Conservation (phyloP, 2,113 vertebrate genomes). For the Protobothrops mucrosquamatus region DNA sequence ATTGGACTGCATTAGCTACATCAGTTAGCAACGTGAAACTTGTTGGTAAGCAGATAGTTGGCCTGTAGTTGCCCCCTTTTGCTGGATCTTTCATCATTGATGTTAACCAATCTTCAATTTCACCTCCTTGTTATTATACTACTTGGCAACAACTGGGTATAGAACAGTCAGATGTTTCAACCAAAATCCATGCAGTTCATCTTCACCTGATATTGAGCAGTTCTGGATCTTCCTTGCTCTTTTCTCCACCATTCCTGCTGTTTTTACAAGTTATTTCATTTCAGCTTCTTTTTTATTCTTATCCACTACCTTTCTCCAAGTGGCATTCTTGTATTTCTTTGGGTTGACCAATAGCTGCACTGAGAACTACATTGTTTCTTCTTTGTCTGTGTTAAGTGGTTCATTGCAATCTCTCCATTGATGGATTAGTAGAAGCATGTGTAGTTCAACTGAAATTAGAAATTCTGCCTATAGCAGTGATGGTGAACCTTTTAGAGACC, state of each 20-base stretch:
- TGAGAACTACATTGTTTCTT: not conserved
- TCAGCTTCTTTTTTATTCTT: not conserved
- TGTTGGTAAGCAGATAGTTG: not conserved
- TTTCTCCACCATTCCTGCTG: not conserved
- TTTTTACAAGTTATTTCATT: not conserved
- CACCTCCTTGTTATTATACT: not conserved
- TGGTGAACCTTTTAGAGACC: too few relatives aligned
- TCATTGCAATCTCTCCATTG: not conserved
- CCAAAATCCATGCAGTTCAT: not conserved
- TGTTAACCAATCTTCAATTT: not conserved
- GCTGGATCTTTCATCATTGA: not conserved
- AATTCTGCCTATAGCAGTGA: not conserved
- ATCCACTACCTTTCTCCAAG: not conserved
- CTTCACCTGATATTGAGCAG: not conserved
- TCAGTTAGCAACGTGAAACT: not conserved
- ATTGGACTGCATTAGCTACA: not conserved
- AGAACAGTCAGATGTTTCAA: not conserved
- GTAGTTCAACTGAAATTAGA: not conserved
- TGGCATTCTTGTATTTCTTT: not conserved
- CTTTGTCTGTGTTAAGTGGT: not conserved
- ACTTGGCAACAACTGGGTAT: not conserved
- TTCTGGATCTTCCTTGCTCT: not conserved
- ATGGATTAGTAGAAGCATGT: not conserved
- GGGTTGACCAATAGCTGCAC: not conserved
- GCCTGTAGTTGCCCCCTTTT: not conserved